Conservation (phyloP, 2,888 invertebrate species). For the Seira musarum region DNA sequence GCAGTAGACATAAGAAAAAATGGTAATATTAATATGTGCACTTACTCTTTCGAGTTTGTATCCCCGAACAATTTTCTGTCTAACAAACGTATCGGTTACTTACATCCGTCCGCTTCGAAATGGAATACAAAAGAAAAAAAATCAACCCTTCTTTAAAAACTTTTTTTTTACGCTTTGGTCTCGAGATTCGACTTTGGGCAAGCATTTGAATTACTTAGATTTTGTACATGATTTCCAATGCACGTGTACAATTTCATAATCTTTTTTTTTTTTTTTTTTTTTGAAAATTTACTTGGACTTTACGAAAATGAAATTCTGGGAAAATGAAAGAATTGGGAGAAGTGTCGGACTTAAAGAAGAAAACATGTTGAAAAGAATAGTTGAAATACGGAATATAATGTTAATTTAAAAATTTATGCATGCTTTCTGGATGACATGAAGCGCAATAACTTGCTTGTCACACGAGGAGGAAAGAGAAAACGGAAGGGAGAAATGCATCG, state of each 20-base stretch:
- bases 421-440: not conserved
- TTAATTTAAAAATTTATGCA: not conserved
- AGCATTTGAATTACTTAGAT: too few relatives aligned
- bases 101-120: constrained; percentile 30
- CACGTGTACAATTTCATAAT: not conserved
- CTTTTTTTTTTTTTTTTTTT: not conserved
- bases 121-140: not conserved
- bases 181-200: too few relatives aligned
- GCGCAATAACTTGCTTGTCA: not conserved
- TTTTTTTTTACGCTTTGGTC: too few relatives aligned
- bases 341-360: not conserved
- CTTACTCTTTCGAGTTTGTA: too few relatives aligned
- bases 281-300: not conserved
- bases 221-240: too few relatives aligned
- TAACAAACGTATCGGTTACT: constrained; percentile 45
- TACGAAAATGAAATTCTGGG: not conserved
- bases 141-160: not conserved
- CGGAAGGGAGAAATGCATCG: constrained; percentile 6
- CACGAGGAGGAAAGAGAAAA: constrained; percentile 6
- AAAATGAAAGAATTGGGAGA: not conserved
- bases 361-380: not conserved
- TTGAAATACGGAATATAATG: not conserved
- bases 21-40: constrained; percentile 23
- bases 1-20: constrained; percentile 15
- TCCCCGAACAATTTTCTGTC: not conserved